These are phyloP conservation scores for Hydrolagus affinis DNA, from an alignment of 2,113 vertebrate genomes.

Conservation along the genomic window DNA sequence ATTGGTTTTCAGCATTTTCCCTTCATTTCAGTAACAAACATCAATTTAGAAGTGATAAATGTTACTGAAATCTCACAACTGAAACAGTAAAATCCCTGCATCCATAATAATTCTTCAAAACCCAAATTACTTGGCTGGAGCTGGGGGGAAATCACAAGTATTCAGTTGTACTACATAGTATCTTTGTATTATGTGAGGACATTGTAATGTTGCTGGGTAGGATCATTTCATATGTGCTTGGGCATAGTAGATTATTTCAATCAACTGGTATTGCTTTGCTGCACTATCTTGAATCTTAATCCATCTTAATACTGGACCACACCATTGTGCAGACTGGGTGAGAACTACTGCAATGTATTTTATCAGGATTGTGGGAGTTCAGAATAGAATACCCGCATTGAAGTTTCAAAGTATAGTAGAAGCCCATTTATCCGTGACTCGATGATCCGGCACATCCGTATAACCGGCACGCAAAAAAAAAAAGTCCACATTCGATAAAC, in stretches of 20 bases:
- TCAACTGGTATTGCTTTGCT: background rate
- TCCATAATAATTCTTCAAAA: background rate
- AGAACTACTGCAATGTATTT: background rate
- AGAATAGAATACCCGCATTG: background rate
- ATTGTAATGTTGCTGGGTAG: background rate
- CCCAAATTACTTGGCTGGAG: background rate
- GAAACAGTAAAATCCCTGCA: background rate
- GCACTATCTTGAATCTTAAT: background rate
- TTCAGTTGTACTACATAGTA: background rate
- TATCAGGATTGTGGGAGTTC: background rate
- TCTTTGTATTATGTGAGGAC: background rate
- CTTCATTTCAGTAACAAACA: background rate
- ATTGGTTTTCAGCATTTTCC: too few relatives aligned
- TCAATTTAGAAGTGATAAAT: background rate
- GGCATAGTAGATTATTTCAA: background rate
- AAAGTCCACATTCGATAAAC: too few relatives aligned
- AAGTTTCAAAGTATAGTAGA: background rate
- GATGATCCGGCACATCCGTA: too few relatives aligned
- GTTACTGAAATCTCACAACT: background rate
- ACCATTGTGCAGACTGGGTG: background rate
- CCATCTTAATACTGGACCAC: background rate
- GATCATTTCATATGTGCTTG: background rate
- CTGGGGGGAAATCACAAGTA: background rate
- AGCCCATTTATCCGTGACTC: too few relatives aligned
- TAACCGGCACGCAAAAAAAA: too few relatives aligned